Evolutionary conservation across 1,140 invertebrate genomes (phyloP).

Genomic region (Calosoma granatense): DNA sequence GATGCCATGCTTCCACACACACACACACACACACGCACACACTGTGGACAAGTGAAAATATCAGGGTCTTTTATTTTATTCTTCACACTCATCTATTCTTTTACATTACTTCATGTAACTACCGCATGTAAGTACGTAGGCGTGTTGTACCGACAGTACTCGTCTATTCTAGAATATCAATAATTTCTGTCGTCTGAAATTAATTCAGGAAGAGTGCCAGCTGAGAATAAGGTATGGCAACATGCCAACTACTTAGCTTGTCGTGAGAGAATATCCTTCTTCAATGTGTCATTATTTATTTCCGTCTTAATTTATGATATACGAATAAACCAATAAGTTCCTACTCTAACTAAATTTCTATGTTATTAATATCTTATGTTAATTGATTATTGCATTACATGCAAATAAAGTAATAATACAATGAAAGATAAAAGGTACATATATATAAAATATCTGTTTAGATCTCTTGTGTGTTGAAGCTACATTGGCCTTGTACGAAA

Average conservation of each 20-base stretch:
- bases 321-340: too few species aligned
- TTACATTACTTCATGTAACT: background rate
- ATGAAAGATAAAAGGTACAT: too few species aligned
- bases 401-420: too few species aligned
- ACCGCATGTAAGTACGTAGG: too few species aligned
- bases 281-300: background rate
- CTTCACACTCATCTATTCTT: background rate
- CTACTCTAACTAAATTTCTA: too few species aligned
- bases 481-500: too few species aligned
- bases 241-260: background rate
- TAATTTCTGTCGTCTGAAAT: background rate
- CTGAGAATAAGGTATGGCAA: background rate
- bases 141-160: too few species aligned
- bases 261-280: background rate
- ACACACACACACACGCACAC: background rate
- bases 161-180: background rate
- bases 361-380: too few species aligned
- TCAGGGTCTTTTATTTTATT: background rate
- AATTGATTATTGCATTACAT: too few species aligned
- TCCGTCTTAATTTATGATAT: background rate
- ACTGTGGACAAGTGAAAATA: background rate
- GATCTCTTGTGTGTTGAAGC: too few species aligned
- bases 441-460: too few species aligned
- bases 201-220: slow-evolving; percentile 1
- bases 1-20: background rate